Evolutionary conservation across 2,797 vertebrate species (phyloP).

Genomic region (Cyclopterus lumpus): DNA sequence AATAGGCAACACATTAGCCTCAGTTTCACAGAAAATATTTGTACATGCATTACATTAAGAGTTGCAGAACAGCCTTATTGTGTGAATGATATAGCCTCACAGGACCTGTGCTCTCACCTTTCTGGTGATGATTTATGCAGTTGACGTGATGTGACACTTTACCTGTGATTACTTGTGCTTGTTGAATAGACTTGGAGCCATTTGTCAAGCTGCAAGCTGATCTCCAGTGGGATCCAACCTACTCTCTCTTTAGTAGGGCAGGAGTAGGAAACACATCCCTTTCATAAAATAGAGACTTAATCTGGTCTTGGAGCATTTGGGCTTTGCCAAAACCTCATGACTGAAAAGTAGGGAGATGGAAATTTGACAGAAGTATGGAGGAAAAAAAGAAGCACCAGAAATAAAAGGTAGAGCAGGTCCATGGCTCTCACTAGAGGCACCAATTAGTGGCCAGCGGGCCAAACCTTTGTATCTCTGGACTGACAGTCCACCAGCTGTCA

Average conservation of each 20-base stretch:
- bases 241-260: neutral
- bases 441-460: slow-evolving; percentile 7
- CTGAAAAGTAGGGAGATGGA: neutral
- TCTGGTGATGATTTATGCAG: neutral
- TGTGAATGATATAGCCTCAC: slow-evolving; percentile 1
- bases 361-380: neutral
- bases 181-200: slow-evolving; percentile 1
- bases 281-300: neutral
- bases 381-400: neutral
- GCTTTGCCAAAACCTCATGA: neutral
- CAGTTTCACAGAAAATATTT: neutral
- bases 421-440: slow-evolving; percentile 13
- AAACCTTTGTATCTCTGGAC: neutral
- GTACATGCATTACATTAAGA: neutral
- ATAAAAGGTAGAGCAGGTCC: neutral
- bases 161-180: neutral
- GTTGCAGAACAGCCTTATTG: neutral
- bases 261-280: neutral
- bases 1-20: neutral
- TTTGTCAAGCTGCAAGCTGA: neutral
- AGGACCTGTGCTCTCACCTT: neutral
- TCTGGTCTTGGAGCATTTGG: neutral
- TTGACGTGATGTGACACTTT: neutral
- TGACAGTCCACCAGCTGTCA: slow-evolving; percentile 44
- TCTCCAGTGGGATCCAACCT: neutral